These are phyloP conservation scores for Petrocephalus sullivani DNA, from an alignment of 2,797 vertebrate genomes.

Conservation along the genomic window DNA sequence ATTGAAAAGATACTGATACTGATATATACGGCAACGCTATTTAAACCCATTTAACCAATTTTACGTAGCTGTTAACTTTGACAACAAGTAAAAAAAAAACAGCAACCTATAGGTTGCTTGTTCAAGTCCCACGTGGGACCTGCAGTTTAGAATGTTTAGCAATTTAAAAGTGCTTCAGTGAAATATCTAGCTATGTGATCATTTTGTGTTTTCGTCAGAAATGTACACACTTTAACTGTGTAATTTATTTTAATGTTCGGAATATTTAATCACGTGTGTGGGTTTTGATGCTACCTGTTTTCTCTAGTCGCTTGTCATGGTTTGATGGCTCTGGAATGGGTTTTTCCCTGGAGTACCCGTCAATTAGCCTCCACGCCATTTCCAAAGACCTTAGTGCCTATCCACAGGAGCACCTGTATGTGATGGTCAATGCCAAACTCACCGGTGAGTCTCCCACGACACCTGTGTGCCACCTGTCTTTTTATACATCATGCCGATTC, in stretches of 20 bases:
- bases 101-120: neutral
- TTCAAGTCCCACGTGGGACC: neutral
- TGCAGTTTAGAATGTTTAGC: neutral
- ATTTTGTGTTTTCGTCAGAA: neutral
- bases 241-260: neutral
- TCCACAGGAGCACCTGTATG: conserved; percentile 87
- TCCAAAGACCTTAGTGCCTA: conserved; percentile 79
- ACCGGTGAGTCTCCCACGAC: conserved; percentile 55
- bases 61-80: neutral
- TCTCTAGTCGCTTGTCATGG: conserved; percentile 78
- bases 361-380: conserved; percentile 86
- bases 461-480: neutral
- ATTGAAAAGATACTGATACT: neutral
- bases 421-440: conserved; percentile 90
- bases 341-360: conserved; percentile 87
- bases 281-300: neutral
- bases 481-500: neutral
- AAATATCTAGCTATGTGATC: neutral
- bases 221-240: neutral
- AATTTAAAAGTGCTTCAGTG: neutral
- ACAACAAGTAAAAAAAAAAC: neutral
- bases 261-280: neutral
- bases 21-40: neutral
- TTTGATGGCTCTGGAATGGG: conserved; percentile 82
- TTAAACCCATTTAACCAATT: neutral